phyloP scores from a whole-genome alignment of 2,797 vertebrate species.

The Pseudocheirus occidentalis region DNA sequence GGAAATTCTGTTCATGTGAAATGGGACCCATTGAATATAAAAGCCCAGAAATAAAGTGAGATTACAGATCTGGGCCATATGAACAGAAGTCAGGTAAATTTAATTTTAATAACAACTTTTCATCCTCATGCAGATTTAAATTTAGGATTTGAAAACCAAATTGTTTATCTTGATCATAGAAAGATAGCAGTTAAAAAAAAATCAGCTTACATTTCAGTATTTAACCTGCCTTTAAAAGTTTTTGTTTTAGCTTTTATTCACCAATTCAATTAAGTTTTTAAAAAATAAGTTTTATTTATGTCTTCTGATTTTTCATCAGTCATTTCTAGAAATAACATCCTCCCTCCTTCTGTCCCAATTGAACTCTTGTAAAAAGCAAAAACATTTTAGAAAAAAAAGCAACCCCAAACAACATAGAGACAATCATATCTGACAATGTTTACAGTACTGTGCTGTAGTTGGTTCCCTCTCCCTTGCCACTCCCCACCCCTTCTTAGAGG shows the following conservation, averaged over 20 bases:
- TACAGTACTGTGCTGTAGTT: background rate
- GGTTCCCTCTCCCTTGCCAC: background rate
- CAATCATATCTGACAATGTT: background rate
- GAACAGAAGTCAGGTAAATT: background rate
- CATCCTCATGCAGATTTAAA: background rate
- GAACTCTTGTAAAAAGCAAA: background rate
- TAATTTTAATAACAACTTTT: background rate
- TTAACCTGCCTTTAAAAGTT: background rate
- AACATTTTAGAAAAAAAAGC: background rate
- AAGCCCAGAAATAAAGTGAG: constrained; percentile 4
- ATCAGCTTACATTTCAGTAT: background rate
- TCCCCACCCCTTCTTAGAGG: background rate
- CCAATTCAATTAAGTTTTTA: background rate
- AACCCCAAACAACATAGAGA: background rate
- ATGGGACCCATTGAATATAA: background rate
- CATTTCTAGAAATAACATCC: background rate
- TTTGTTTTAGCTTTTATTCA: background rate
- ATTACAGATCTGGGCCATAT: background rate
- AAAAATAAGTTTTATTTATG: background rate
- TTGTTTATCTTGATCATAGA: background rate
- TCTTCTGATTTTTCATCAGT: background rate
- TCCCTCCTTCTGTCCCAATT: background rate
- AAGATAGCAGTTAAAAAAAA: background rate
- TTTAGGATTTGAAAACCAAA: background rate
- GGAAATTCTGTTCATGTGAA: constrained; percentile 16